phyloP scores from a whole-genome alignment of 1,140 invertebrate species.

The Sarcophaga bullata region DNA sequence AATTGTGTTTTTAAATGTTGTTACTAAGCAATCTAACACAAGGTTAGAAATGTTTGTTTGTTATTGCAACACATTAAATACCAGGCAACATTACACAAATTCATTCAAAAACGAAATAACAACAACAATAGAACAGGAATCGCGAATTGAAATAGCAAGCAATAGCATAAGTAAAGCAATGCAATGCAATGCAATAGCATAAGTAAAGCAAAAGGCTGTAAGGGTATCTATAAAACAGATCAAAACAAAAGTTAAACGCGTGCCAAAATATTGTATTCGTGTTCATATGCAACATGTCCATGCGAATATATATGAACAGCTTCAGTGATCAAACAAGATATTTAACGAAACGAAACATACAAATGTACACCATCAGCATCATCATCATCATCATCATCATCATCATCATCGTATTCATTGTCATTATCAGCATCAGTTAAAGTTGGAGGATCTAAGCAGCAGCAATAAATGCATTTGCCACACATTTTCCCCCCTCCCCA shows the following conservation, averaged over 20 bases:
- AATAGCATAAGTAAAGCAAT: neutral
- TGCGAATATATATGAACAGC: neutral
- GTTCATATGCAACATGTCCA: neutral
- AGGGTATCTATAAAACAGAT: constrained; percentile 30
- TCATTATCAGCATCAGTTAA: too few relatives aligned
- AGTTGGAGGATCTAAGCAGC: too few relatives aligned
- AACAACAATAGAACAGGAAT: too few relatives aligned
- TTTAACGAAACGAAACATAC: constrained; percentile 9
- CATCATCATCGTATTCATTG: neutral
- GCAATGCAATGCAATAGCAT: neutral
- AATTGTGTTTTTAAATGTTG: neutral
- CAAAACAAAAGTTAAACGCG: constrained; percentile 39
- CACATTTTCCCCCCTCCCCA: neutral
- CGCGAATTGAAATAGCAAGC: too few relatives aligned
- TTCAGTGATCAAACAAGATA: constrained; percentile 36
- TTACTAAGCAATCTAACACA: neutral
- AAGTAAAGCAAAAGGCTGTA: neutral
- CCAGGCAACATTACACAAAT: neutral
- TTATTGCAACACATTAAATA: constrained; percentile 28
- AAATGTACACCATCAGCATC: neutral
- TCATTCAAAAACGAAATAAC: neutral
- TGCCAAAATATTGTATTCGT: constrained; percentile 31
- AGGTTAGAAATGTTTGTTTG: constrained; percentile 16
- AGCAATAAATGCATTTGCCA: neutral
- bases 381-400: neutral